These are phyloP conservation scores for Ornithorhynchus anatinus DNA, from an alignment of 2,113 vertebrate species.

Conservation along the genomic window DNA sequence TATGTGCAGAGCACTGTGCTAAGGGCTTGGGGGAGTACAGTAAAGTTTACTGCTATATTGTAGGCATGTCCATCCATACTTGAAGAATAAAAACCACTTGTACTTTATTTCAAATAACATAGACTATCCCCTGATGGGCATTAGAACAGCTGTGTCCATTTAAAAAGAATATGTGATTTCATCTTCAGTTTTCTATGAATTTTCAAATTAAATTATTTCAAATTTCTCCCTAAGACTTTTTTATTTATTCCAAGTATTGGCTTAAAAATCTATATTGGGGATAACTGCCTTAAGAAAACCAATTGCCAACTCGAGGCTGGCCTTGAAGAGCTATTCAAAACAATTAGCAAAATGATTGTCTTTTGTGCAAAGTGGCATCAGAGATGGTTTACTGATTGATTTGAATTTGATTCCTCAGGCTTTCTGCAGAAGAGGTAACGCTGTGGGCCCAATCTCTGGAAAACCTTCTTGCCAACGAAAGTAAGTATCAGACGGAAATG, in stretches of 20 bases:
- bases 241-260: neutral
- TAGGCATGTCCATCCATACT: neutral
- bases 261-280: neutral
- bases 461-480: slow-evolving; percentile 72
- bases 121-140: too few relatives aligned
- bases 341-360: neutral
- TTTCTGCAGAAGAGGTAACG: slow-evolving; percentile 71
- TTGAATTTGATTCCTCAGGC: slow-evolving; percentile 44
- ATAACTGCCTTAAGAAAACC: neutral
- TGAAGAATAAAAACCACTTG: neutral
- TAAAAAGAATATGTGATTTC: neutral
- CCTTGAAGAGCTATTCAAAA: neutral
- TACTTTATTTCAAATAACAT: too few relatives aligned
- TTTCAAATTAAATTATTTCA: neutral
- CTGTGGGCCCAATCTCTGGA: slow-evolving; percentile 80
- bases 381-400: slow-evolving; percentile 2
- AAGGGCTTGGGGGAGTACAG: too few relatives aligned
- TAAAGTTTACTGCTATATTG: neutral
- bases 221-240: neutral
- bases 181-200: neutral
- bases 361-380: neutral
- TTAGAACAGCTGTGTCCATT: too few relatives aligned
- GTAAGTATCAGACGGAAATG: slow-evolving; percentile 54
- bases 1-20: too few relatives aligned
- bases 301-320: neutral